Percentiles rank a stretch among this genome's conserved stretches.
phyloP scores from a whole-genome alignment of 2,888 invertebrate species.

The Epinotia demarniana region DNA sequence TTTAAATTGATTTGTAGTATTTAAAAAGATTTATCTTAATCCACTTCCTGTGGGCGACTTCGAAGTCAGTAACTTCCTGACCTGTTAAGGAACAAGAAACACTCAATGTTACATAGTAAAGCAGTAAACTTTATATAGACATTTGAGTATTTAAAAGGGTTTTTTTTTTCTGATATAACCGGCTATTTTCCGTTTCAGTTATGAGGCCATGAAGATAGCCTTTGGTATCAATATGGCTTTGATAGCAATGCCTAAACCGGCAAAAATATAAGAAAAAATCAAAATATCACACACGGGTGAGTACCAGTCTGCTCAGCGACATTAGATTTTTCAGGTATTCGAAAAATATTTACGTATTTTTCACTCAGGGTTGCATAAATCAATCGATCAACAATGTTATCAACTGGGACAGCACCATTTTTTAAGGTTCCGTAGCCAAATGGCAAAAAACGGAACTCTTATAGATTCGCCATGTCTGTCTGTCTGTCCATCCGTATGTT shows the following conservation, averaged over 20 bases:
- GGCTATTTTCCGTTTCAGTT: not conserved
- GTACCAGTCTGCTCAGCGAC: no score
- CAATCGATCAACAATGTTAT: no score
- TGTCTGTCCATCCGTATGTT: no score
- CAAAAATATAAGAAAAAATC: not conserved
- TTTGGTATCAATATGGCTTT: not conserved
- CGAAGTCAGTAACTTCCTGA: not conserved
- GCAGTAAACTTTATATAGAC: not conserved
- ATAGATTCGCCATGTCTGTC: no score
- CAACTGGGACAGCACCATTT: no score
- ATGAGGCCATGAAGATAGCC: not conserved
- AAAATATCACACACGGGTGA: no score
- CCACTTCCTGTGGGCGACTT: constrained; percentile 31
- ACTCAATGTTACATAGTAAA: not conserved
- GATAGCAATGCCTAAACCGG: not conserved
- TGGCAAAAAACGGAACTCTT: no score
- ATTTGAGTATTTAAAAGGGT: not conserved
- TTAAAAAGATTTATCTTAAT: constrained; percentile 35
- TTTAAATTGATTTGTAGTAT: no score
- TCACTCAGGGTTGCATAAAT: no score
- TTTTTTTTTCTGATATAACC: not conserved
- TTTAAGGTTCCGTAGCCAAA: no score
- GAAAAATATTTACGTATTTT: no score
- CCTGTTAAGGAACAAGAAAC: not conserved
- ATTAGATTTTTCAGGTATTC: no score